A percentile compares a stretch with the other conserved stretches of the same genome.
phyloP scores from a whole-genome alignment of 1,140 invertebrate genomes.

The Lordiphosa mommai region DNA sequence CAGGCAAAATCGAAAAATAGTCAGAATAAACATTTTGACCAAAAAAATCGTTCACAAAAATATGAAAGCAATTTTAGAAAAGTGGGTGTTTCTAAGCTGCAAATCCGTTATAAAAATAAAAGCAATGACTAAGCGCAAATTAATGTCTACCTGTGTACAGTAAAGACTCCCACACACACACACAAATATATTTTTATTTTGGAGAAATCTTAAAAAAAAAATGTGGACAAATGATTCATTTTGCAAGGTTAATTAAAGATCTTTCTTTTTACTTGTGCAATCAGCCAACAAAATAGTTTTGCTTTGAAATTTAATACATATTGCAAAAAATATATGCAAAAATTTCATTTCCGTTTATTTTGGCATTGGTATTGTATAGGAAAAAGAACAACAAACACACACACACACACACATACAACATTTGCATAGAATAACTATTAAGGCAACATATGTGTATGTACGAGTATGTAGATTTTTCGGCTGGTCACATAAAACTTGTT shows the following conservation, averaged over 20 bases:
- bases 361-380: slow-evolving; percentile 4
- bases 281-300: not conserved
- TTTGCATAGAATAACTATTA: slow-evolving; percentile 69
- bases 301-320: slow-evolving; percentile 15
- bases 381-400: slow-evolving; percentile 22
- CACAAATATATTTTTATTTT: slow-evolving; percentile 38
- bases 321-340: slow-evolving; percentile 16
- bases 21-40: slow-evolving; percentile 33
- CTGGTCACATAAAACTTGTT: slow-evolving; percentile 41
- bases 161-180: slow-evolving; percentile 39
- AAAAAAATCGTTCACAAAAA: slow-evolving; percentile 2
- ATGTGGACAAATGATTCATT: slow-evolving; percentile 14
- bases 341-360: slow-evolving; percentile 57
- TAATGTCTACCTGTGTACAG: slow-evolving; percentile 34
- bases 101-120: slow-evolving; percentile 65
- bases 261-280: slow-evolving; percentile 7
- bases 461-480: slow-evolving; percentile 22
- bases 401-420: slow-evolving; percentile 19
- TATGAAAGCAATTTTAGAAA: not conserved
- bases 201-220: slow-evolving; percentile 47
- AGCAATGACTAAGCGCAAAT: slow-evolving; percentile 54
- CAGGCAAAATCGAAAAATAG: slow-evolving; percentile 38
- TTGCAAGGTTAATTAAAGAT: not conserved
- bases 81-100: slow-evolving; percentile 62
- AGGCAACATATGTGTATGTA: slow-evolving; percentile 19